Conservation (phyloP, 2,888 invertebrate species). For the Chironomus riparius region DNA sequence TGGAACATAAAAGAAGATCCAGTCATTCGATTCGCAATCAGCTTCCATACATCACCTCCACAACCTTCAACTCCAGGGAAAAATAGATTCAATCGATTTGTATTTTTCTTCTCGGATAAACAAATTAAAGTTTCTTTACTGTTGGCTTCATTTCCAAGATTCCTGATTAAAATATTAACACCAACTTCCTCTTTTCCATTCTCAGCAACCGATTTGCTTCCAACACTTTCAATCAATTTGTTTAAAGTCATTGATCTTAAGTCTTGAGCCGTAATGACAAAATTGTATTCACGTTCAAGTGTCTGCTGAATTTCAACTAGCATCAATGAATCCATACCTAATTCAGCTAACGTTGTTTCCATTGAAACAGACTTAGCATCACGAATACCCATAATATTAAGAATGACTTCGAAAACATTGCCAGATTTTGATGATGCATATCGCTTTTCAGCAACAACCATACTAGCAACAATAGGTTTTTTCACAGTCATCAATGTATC, state of each 20-base stretch:
- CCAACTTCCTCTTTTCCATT: neutral
- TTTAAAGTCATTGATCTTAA: neutral
- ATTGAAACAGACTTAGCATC: neutral
- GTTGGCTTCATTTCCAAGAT: conserved; percentile 47
- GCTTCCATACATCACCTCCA: conserved; percentile 33
- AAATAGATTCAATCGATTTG: conserved; percentile 40
- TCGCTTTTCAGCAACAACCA: conserved; percentile 71
- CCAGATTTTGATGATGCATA: conserved; percentile 48
- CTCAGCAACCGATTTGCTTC: neutral
- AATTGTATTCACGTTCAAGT: neutral
- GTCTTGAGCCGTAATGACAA: neutral
- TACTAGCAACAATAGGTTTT: conserved; percentile 56
- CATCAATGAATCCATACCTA: neutral
- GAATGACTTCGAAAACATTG: conserved; percentile 58
- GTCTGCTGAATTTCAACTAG: neutral
- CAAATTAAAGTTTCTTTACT: conserved; percentile 48
- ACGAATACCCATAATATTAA: conserved; percentile 46
- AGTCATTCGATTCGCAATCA: neutral
- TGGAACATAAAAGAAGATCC: neutral
- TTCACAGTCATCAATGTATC: conserved; percentile 62
- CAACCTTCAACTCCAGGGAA: conserved; percentile 57
- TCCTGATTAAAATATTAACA: conserved; percentile 41
- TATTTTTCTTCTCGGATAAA: conserved; percentile 40
- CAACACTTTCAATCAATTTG: neutral
- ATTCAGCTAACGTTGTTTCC: neutral